These are phyloP conservation scores for Sinhomidia bicolor DNA, from an alignment of 2,888 invertebrate genomes.

Conservation along the genomic window DNA sequence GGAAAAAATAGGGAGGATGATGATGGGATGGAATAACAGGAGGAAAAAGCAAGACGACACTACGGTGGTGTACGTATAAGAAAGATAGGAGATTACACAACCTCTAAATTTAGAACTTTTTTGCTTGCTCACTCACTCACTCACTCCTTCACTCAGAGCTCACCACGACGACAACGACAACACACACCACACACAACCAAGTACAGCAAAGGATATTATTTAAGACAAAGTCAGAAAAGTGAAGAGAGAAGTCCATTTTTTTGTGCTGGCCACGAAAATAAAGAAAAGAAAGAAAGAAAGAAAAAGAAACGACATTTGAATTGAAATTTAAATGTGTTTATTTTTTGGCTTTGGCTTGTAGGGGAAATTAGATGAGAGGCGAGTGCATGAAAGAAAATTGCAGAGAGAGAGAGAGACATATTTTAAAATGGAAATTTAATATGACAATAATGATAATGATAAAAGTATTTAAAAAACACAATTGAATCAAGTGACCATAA, in stretches of 20 bases:
- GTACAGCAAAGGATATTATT: no score
- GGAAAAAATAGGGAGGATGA: slow-evolving; percentile 1
- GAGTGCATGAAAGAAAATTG: neutral
- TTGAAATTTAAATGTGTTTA: no score
- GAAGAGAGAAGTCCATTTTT: slow-evolving; percentile 21
- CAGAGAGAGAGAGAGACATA: neutral
- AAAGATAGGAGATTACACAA: slow-evolving; percentile 61
- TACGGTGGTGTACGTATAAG: slow-evolving; percentile 22
- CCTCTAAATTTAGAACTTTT: slow-evolving; percentile 73
- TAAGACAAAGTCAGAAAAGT: slow-evolving; percentile 21
- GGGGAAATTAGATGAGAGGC: no score
- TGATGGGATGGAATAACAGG: slow-evolving; percentile 28
- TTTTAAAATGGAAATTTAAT: neutral
- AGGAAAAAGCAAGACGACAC: slow-evolving; percentile 8
- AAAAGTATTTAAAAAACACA: no score
- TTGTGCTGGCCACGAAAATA: slow-evolving; percentile 13
- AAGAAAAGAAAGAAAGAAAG: neutral
- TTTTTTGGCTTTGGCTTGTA: slow-evolving; percentile 12
- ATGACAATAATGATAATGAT: neutral
- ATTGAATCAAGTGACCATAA: neutral
- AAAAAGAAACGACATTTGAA: neutral
- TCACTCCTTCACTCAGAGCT: neutral
- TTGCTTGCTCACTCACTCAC: neutral
- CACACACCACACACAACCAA: neutral
- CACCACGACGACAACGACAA: neutral